Evolutionary conservation across 2,888 invertebrate genomes (phyloP).

Genomic region (Saturnia japonica): DNA sequence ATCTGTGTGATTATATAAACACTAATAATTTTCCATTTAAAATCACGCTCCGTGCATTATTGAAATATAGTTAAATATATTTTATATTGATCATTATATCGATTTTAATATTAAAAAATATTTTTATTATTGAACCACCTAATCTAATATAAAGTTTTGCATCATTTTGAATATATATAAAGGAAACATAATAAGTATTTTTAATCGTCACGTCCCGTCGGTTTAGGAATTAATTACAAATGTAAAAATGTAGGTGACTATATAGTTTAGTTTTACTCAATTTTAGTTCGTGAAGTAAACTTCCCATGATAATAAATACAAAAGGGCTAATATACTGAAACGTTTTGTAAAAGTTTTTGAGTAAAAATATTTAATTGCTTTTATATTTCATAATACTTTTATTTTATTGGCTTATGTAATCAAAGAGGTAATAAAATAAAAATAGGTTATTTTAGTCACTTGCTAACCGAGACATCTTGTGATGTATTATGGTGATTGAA

Average conservation of each 20-base stretch:
- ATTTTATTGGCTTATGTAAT: not conserved
- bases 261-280: too few relatives aligned
- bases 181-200: not conserved
- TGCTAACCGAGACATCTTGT: slow-evolving; percentile 18
- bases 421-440: not conserved
- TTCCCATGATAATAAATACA: too few relatives aligned
- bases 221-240: too few relatives aligned
- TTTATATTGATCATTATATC: slow-evolving; percentile 46
- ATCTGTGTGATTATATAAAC: slow-evolving; percentile 19
- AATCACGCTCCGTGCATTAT: slow-evolving; percentile 34
- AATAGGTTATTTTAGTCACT: slow-evolving; percentile 12
- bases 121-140: slow-evolving; percentile 37
- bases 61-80: slow-evolving; percentile 49
- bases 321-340: too few relatives aligned
- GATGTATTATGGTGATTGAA: slow-evolving; percentile 29
- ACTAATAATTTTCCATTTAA: slow-evolving; percentile 19
- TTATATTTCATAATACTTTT: not conserved
- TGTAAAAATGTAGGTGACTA: too few relatives aligned
- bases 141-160: slow-evolving; percentile 1
- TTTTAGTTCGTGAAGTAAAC: too few relatives aligned
- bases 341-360: too few relatives aligned
- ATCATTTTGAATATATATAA: not conserved
- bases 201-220: too few relatives aligned
- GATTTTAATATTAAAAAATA: slow-evolving; percentile 39
- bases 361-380: not conserved